These are phyloP conservation scores for Apus apus DNA, from an alignment of 2,113 vertebrate genomes.

Conservation along the genomic window DNA sequence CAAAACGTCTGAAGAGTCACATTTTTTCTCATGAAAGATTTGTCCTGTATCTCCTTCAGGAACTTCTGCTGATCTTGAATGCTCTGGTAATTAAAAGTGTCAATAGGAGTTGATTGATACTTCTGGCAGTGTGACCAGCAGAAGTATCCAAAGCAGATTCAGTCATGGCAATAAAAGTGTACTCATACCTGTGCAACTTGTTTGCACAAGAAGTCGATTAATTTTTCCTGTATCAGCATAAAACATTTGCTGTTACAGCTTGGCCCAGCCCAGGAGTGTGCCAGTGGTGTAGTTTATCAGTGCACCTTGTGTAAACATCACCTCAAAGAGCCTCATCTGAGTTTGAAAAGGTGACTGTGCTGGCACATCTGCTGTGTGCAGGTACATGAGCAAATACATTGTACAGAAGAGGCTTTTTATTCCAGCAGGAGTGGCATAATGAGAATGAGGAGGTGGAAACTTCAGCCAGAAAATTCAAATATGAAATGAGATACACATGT, in stretches of 20 bases:
- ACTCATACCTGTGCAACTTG: background rate
- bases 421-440: background rate
- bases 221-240: background rate
- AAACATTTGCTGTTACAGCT: background rate
- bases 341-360: background rate
- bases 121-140: background rate
- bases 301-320: background rate
- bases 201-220: background rate
- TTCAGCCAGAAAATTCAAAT: conserved; percentile 46
- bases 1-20: background rate
- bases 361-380: background rate
- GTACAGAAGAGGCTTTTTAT: conserved; percentile 9
- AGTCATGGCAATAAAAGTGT: background rate
- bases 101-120: background rate
- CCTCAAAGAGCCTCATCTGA: background rate
- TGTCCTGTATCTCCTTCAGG: background rate
- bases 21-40: background rate
- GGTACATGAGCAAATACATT: background rate
- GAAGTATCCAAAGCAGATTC: background rate
- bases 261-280: background rate
- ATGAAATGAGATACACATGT: conserved; percentile 59
- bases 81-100: background rate
- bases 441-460: conserved; percentile 21
- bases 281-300: background rate
- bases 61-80: background rate